Conservation (phyloP, 2,797 vertebrate species). For the Poeciliopsis gracilis region DNA sequence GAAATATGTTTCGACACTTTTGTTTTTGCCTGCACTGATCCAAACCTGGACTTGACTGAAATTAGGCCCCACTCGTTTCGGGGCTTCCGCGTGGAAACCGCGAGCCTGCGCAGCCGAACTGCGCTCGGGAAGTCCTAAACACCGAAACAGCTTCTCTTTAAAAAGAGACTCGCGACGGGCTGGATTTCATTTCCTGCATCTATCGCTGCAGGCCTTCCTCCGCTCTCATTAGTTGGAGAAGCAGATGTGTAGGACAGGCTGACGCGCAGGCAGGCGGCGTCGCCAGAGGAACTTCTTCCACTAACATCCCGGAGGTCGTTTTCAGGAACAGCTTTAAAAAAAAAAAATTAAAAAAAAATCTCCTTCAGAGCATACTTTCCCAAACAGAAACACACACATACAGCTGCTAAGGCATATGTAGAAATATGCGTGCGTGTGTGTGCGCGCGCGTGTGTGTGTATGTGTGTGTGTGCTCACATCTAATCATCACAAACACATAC, state of each 20-base stretch:
- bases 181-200: constrained; percentile 26
- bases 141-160: constrained; percentile 25
- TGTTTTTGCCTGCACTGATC: background rate
- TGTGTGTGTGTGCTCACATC: background rate
- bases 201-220: constrained; percentile 24
- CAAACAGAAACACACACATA: background rate
- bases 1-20: background rate
- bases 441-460: too few species aligned
- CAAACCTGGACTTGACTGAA: background rate
- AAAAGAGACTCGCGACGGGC: constrained; percentile 38
- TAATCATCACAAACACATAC: constrained; percentile 38
- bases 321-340: background rate
- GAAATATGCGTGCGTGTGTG: too few species aligned
- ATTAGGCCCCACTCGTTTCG: background rate
- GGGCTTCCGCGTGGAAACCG: background rate
- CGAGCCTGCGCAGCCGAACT: background rate
- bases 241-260: constrained; percentile 13
- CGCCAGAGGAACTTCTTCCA: constrained; percentile 14
- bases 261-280: constrained; percentile 8
- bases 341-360: background rate
- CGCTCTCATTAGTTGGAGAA: constrained; percentile 38
- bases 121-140: constrained; percentile 22
- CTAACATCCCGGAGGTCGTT: constrained; percentile 23
- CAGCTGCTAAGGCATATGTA: background rate
- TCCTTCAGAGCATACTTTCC: background rate